These are phyloP conservation scores for Nasonovia ribisnigri DNA, from an alignment of 2,888 invertebrate species.

Conservation along the genomic window DNA sequence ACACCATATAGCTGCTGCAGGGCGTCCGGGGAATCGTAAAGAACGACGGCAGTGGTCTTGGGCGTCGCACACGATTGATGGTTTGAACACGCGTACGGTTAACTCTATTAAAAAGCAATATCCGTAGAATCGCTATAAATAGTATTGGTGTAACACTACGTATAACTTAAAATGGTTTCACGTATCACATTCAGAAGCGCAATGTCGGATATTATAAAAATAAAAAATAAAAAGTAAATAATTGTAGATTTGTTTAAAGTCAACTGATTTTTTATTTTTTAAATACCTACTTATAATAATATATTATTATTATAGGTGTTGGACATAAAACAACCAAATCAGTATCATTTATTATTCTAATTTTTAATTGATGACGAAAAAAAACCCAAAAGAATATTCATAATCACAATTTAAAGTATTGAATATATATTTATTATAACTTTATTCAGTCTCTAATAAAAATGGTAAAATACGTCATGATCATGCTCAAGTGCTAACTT, in stretches of 20 bases:
- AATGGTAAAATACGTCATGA: not conserved
- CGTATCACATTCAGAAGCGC: not conserved
- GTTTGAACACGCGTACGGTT: constrained; percentile 53
- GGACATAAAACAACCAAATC: not conserved
- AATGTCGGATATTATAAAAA: not conserved
- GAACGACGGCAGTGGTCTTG: constrained; percentile 54
- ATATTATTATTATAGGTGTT: not conserved
- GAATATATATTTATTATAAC: not conserved
- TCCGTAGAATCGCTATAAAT: constrained; percentile 48
- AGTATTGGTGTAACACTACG: constrained; percentile 46
- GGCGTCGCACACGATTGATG: constrained; percentile 56
- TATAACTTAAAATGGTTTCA: constrained; percentile 24
- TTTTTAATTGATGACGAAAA: not conserved
- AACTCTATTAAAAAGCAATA: constrained; percentile 64
- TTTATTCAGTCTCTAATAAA: too few relatives aligned
- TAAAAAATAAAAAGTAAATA: not conserved
- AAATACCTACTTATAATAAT: too few relatives aligned
- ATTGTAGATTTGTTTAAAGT: not conserved
- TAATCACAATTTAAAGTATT: not conserved
- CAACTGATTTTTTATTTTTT: not conserved
- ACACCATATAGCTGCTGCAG: not conserved
- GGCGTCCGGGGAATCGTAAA: constrained; percentile 63
- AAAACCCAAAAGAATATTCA: not conserved
- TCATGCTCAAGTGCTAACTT: not conserved
- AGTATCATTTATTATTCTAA: not conserved